Evolutionary conservation across 1,140 invertebrate species (phyloP), one percentile per base, ranked within the genome.

Genomic region (Drosophila tristis): DNA sequence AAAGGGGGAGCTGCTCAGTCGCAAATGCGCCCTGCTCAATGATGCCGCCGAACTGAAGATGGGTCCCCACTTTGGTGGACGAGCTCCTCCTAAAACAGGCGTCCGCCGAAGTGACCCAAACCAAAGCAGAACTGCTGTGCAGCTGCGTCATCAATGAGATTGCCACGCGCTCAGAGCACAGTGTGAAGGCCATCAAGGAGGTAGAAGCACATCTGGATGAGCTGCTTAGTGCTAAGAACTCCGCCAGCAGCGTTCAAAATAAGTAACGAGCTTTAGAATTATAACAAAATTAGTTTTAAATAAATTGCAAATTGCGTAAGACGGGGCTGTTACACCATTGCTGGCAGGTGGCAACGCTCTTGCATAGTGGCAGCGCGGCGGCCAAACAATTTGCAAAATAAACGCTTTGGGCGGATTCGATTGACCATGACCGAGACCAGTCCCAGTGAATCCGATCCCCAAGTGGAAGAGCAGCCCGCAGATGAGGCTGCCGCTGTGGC

Each of bases 151-250:
- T 71, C 4, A 65, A 78, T n/a, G 72, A 86, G 4, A 53, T 81
- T 13, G 54, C 74, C 4, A 59, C 78, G 1, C 76, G 78, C 7
- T 70, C 87, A 4, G 90, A 91, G 20, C 72, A 91, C 16, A 90
- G 84, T 20, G 29, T 80, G 0, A 80, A 80, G 29, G 90, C 90
- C 2, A 67, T 90, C 47, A 76, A 80, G 35, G 90, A 80, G 42
- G 78, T 91, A 0, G 78, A 90, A 31, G 60, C 67, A 4, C 76
- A 90, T 51, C 31, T 91, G 9, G 74, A 91, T 50, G 81, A 90
- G 44, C 16, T 87, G 2, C 23, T 89, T 6, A 66, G 43, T 23
- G 23, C 54, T 8, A 71, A 67, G 16, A 45, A 49, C 51, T n/a
- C 6, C 48, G 6, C 35, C 50, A 45, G 23, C 20, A 16, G 26